These are phyloP conservation scores for Chalcosyrphus nemorum DNA, from an alignment of 2,888 invertebrate species.

Conservation along the genomic window DNA sequence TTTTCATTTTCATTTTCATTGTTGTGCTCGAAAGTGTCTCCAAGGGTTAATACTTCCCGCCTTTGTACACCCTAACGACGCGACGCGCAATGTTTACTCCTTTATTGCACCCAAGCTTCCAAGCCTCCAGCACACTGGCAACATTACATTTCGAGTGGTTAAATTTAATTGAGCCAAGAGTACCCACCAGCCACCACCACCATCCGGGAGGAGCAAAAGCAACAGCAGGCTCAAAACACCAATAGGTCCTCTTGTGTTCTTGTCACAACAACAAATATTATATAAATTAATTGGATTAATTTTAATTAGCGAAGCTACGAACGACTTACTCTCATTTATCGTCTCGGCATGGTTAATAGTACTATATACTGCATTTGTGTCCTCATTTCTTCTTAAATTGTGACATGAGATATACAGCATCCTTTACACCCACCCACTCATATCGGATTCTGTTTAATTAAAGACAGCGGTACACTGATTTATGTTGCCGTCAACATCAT, in stretches of 20 bases:
- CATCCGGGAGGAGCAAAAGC: not conserved
- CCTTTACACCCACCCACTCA: not conserved
- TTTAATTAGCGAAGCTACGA: constrained; percentile 46
- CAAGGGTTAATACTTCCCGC: not conserved
- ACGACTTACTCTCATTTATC: not conserved
- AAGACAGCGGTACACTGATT: constrained; percentile 18
- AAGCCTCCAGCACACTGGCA: not conserved
- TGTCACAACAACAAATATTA: constrained; percentile 43
- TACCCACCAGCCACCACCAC: not conserved
- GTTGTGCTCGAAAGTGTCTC: constrained; percentile 8
- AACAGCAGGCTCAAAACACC: constrained; percentile 14
- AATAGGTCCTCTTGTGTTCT: constrained; percentile 31
- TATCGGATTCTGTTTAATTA: constrained; percentile 28
- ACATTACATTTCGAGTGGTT: constrained; percentile 46
- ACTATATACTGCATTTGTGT: constrained; percentile 20
- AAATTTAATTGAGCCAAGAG: constrained; percentile 57
- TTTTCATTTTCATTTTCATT: constrained; percentile 19
- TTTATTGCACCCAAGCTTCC: constrained; percentile 39
- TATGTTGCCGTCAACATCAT: constrained; percentile 10
- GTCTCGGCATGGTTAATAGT: constrained; percentile 13
- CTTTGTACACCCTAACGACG: not conserved
- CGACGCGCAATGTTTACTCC: constrained; percentile 31
- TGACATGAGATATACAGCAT: not conserved
- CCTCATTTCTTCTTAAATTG: constrained; percentile 1
- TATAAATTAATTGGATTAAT: constrained; percentile 69